Evolutionary conservation across 2,113 vertebrate genomes (phyloP), one percentile per base, ranked within the genome.

Genomic region (Lasiurus cinereus): DNA sequence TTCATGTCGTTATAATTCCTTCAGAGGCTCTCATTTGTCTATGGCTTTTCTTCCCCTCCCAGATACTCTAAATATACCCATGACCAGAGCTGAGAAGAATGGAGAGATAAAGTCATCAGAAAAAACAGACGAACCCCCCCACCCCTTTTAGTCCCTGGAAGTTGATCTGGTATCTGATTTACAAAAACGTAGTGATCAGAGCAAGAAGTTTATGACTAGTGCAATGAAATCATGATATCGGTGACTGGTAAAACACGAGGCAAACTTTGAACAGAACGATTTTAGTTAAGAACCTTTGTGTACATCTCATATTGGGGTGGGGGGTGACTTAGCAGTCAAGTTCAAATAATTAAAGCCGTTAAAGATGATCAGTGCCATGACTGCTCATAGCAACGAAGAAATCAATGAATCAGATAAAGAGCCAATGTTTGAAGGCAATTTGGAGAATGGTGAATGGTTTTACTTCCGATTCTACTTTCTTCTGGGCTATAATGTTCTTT

Each of bases 51-150:
- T 69, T 54, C 73, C 82, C 54, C 72, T 95, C 62, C 67, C 88
- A 94, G 64, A 90, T 18, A 94, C 22, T 79, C 78, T 74, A 90
- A 96, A 95, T 82, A 92, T 93, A 95, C 69, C 50, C 66, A 96
- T 88, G 54, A 89, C 16, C 33, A 96, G 78, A 83, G 76, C 56
- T 93, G 73, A 97, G 66, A 93, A 93, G 66, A 93, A 84, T 59
- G 76, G 80, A 88, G 48, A 94, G 18, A 94, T 74, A 69, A 93
- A 70, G 27, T 82, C 27, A 10, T 91, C 59, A 93, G 66, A 93
- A 33, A 85, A 93, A 89, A 64, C 2, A 54, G 24, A 93, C 89
- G 54, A 52, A 14, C 39, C 22, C 15, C 33, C 56, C 93, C 14
- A 31, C n/a, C 15, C 91, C 27, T 70, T 93, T 93, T 66, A 82